Evolutionary conservation across 2,888 invertebrate genomes (phyloP), one percentile per base, ranked within the genome.

Genomic region (Dilophus febrilis): DNA sequence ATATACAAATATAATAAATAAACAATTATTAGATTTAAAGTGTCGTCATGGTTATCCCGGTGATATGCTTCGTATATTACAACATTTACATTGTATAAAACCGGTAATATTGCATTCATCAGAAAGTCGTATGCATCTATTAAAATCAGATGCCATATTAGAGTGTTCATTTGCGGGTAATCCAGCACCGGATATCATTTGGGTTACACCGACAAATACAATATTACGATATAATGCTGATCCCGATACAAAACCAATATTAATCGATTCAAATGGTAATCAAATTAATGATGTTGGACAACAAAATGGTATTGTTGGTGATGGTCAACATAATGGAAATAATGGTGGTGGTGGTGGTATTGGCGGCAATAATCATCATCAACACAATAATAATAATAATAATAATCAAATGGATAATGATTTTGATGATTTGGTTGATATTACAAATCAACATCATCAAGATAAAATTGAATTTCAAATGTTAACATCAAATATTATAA

Each of bases 141-240:
- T 82, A 41, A 71, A 71, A 51, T 67, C 71, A 10, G 69, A 77
- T 42, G 84, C 82, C 2, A 60, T 78, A 14, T 62, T 91, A 27
- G 77, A 81, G 52, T 91, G 90, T 61, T 72, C 72, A 44, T 81
- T 77, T 53, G 68, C 68, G 26, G 84, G 84, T 1, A 77, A 80
- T 54, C 86, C 87, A 0, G 62, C 69, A 31, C 85, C 87, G 2
- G 78, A 82, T 35, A 70, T 90, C 38, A 81, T 82, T 11, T 91
- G 91, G 91, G 74, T 84, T 22, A 86, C 87, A 2, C 85, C 85
- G 3, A 71, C 67, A 1, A 68, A 77, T 39, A 66, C 73, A 51
- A 72, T 82, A 14, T 72, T 74, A 49, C 82, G 84, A 45, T 83
- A 83, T 77, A 80, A 79, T 56, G 81, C 82, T 1, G 80, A 84